phyloP scores from a whole-genome alignment of 2,113 vertebrate species.

The Choloepus hoffmanni region DNA sequence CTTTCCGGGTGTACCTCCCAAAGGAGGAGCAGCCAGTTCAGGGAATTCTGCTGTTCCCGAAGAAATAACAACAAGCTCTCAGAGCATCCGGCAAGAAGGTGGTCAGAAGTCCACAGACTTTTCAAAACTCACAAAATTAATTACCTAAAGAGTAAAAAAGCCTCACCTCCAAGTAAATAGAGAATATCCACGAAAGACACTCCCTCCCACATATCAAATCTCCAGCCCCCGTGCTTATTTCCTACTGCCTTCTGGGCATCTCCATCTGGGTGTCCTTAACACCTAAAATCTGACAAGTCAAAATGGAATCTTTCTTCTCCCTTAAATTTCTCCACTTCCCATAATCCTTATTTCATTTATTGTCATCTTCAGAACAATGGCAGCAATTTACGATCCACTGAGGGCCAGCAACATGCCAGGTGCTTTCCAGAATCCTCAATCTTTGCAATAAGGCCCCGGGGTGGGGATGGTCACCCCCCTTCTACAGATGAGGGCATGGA shows the following conservation, averaged over 20 bases:
- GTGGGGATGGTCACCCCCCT: background rate
- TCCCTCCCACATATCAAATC: background rate
- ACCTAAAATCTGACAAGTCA: background rate
- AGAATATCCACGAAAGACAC: background rate
- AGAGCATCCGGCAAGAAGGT: background rate
- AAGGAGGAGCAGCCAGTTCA: background rate
- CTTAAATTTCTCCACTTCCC: background rate
- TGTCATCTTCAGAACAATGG: background rate
- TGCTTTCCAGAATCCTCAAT: background rate
- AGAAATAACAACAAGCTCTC: background rate
- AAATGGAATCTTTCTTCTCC: background rate
- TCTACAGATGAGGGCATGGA: background rate
- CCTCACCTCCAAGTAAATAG: background rate
- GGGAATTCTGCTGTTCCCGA: background rate
- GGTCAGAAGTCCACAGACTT: background rate
- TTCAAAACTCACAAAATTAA: background rate
- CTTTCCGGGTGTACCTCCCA: background rate
- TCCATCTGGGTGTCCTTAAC: background rate
- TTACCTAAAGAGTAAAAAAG: background rate
- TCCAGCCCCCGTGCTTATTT: background rate
- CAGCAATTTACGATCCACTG: background rate
- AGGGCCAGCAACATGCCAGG: background rate
- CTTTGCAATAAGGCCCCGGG: background rate
- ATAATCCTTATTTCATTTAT: background rate
- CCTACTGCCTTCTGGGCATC: background rate